These are phyloP conservation scores for Jacana jacana DNA, from an alignment of 2,113 vertebrate genomes.

Conservation along the genomic window DNA sequence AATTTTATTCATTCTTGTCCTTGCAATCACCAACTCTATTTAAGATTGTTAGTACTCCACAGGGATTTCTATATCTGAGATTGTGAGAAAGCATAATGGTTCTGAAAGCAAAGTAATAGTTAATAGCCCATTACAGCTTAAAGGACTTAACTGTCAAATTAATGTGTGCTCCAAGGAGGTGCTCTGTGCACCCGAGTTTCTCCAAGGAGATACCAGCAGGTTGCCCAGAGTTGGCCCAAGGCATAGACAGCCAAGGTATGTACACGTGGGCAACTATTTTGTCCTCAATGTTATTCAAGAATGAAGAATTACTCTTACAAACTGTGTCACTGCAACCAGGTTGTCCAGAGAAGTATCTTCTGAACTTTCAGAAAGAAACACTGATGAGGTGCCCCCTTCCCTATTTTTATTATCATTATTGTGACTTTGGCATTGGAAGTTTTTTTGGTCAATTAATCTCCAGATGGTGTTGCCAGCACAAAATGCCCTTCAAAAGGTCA, in stretches of 20 bases:
- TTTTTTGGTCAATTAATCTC: not conserved
- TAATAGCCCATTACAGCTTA: not conserved
- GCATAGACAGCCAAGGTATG: not conserved
- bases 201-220: not conserved
- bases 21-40: constrained; percentile 5
- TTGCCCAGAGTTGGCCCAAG: not conserved
- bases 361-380: not conserved
- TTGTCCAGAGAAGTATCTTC: not conserved
- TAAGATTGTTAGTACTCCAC: constrained; percentile 5
- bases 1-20: not conserved
- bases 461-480: not conserved
- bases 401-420: not conserved
- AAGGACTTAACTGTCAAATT: not conserved
- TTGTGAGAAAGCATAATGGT: not conserved
- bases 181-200: not conserved
- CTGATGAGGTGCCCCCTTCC: not conserved
- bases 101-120: constrained; percentile 5
- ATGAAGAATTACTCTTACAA: not conserved
- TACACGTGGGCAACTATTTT: not conserved
- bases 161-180: not conserved
- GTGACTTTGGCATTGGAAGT: not conserved
- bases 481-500: constrained; percentile 3
- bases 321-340: not conserved
- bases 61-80: not conserved
- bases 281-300: not conserved